Evolutionary conservation across 2,888 invertebrate species (phyloP), one percentile per base, ranked within the genome.

Genomic region (Sesia bembeciformis): DNA sequence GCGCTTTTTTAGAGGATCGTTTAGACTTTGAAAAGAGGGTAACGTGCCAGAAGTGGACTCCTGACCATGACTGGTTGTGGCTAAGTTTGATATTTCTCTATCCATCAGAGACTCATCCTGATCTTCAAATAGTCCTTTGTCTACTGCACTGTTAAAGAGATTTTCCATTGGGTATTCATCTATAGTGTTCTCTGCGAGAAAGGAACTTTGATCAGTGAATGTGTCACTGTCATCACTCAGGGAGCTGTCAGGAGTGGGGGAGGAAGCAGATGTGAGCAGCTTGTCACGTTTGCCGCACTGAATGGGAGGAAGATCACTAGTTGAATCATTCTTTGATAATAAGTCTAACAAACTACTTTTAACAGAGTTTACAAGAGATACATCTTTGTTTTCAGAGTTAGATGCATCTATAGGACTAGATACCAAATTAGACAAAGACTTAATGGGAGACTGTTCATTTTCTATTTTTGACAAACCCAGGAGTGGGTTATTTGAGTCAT

Each of bases 381-480:
- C 72, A 60, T 84, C 75, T 59, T 72, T 71, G 57, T 64, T 77
- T 49, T 81, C 77, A 52, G 78, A 64, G 56, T 74, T 67, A 52
- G 73, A 64, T 59, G 77, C 63, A 62, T 85, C 82, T 64, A 88
- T 78, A 49, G 87, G 92, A 84, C 86, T 91, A 65, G 92, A 92
- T 57, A 92, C 92, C 67, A 92, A 82, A 76, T 92, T 92, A 53
- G 92, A 92, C 58, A 92, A 77, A 55, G 92, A 92, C 72, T 92
- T 92, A 40, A 92, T 92, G 53, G 92, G 91, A 53, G 92, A 92
- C 67, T 91, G 91, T 62, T 84, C 86, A 76, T 70, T 81, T 64
- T 84, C 85, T 64, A 74, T 49, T 46, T 46, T 46, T 8, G 23
- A 8, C 4, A 46, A 4, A 50, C 7, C 7, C 3, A 38, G 7